Conservation (phyloP, 2,888 invertebrate genomes). For the Schrankia costaestrigalis region DNA sequence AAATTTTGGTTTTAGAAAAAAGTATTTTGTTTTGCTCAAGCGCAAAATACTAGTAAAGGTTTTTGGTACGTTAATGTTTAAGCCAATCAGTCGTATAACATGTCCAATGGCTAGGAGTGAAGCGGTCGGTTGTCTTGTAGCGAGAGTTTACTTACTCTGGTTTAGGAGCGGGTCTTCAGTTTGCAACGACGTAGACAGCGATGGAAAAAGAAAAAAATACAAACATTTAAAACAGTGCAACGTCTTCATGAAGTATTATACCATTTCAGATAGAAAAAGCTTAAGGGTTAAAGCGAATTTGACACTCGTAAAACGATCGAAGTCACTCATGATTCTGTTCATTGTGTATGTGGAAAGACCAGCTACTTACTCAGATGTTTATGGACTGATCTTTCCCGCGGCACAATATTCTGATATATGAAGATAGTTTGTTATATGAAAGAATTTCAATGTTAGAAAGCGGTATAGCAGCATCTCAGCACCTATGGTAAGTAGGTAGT, state of each 20-base stretch:
- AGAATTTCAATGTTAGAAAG: conserved; percentile 48
- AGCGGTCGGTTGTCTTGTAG: conserved; percentile 45
- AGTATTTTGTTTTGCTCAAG: conserved; percentile 30
- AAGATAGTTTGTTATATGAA: conserved; percentile 44
- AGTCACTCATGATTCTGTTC: conserved; percentile 29
- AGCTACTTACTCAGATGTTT: conserved; percentile 45
- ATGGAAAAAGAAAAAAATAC: conserved; percentile 58
- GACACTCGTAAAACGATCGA: conserved; percentile 24
- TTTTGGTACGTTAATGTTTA: conserved; percentile 39
- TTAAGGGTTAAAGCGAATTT: conserved; percentile 46
- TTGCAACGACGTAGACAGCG: conserved; percentile 60
- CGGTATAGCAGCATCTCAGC: conserved; percentile 46
- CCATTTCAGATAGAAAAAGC: conserved; percentile 43
- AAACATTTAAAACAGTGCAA: conserved; percentile 50
- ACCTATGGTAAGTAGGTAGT: conserved; percentile 38
- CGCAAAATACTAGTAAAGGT: conserved; percentile 33
- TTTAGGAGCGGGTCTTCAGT: conserved; percentile 84
- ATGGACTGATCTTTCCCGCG: conserved; percentile 43
- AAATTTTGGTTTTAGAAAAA: conserved; percentile 38
- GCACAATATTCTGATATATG: conserved; percentile 24
- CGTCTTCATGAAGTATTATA: conserved; percentile 30
- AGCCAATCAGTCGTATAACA: conserved; percentile 61
- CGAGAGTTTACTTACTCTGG: conserved; percentile 81
- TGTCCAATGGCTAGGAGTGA: conserved; percentile 62
- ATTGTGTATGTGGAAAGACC: conserved; percentile 41